Evolutionary conservation across 2,113 vertebrate species (phyloP).

Genomic region (Piaya cayana): DNA sequence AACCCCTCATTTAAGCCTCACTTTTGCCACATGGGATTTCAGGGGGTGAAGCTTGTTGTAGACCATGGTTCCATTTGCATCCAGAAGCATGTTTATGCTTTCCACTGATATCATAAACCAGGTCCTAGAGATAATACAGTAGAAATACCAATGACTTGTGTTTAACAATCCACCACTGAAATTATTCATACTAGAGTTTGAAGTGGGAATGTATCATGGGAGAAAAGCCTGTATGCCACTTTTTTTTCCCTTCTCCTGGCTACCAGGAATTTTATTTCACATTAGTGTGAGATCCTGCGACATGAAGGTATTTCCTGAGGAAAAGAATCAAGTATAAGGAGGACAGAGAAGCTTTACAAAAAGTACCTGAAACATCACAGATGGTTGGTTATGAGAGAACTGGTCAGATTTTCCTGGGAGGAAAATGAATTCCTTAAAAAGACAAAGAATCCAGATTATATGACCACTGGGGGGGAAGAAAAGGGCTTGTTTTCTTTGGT

Average conservation of each 20-base stretch:
- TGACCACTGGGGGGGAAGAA: not conserved
- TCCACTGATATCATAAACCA: constrained; percentile 44
- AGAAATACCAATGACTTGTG: constrained; percentile 15
- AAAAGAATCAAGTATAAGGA: not conserved
- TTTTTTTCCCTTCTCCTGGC: constrained; percentile 8
- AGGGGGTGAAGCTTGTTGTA: not conserved
- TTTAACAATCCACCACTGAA: constrained; percentile 23
- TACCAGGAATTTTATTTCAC: constrained; percentile 40
- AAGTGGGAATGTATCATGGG: not conserved
- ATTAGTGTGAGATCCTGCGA: constrained; percentile 21
- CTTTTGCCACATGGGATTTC: not conserved
- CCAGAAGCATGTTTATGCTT: not conserved
- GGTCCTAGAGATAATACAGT: constrained; percentile 41
- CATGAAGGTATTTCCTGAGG: constrained; percentile 32
- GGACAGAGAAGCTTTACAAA: constrained; percentile 10
- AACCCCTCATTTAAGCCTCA: not conserved
- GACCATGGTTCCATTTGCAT: not conserved
- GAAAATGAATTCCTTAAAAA: not conserved
- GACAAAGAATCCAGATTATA: not conserved
- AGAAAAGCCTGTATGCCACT: not conserved
- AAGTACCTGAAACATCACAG: not conserved
- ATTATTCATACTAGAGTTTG: not conserved
- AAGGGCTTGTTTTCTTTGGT: not conserved
- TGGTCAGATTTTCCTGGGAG: not conserved
- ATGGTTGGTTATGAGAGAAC: not conserved